phyloP scores from a whole-genome alignment of 2,113 vertebrate species.

The Ardeotis arabs region DNA sequence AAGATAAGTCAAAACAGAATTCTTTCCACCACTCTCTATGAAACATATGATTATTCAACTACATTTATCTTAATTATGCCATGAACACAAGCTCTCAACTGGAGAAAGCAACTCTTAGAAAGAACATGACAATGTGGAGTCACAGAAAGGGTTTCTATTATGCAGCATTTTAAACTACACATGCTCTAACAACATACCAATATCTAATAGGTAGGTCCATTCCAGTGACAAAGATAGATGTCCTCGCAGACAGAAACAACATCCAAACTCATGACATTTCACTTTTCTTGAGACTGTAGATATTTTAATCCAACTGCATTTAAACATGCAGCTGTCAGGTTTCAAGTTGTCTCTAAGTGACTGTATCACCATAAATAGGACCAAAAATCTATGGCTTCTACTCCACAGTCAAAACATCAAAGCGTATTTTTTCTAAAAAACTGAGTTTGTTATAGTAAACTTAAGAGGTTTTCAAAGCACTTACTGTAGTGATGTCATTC shows the following conservation, averaged over 20 bases:
- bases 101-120: neutral
- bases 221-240: neutral
- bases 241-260: neutral
- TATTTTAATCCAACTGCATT: neutral
- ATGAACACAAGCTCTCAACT: neutral
- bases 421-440: neutral
- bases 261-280: neutral
- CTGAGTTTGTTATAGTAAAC: neutral
- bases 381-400: neutral
- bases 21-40: neutral
- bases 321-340: neutral
- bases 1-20: neutral
- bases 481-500: slow-evolving; percentile 97
- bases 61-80: neutral
- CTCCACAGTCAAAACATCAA: neutral
- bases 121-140: neutral
- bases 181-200: neutral
- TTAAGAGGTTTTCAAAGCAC: slow-evolving; percentile 52
- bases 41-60: neutral
- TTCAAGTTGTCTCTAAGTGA: neutral
- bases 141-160: neutral
- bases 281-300: neutral
- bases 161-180: neutral
- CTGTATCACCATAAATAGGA: neutral
- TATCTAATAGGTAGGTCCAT: neutral